Evolutionary conservation across 1,140 invertebrate genomes (phyloP), one percentile per base, ranked within the genome.

Genomic region (Laodelphax striatellus): DNA sequence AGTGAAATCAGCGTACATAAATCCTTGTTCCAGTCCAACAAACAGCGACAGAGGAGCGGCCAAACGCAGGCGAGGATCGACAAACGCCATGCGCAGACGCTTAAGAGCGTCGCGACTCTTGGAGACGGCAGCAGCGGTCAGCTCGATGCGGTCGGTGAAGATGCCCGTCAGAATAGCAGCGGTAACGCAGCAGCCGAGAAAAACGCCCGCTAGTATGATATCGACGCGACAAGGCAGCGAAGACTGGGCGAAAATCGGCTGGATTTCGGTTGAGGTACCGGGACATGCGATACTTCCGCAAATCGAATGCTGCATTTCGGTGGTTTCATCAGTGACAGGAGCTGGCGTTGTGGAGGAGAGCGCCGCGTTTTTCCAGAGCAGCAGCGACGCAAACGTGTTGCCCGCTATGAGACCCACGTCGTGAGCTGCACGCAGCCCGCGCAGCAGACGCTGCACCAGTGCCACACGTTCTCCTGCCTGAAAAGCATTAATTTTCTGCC

Each of bases 21-120:
- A 86, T 62, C 82, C 84, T 69, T 86, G 84, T 69, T 86, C 84
- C 42, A 86, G 70, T 24, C 85, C 85, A 58, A 86, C 85, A 65
- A 86, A 87, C 11, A 86, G 70, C 0, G 82, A 81, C 62, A 86
- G 76, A 0, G 84, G 83, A 0, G 79, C 79, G 2, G 80, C 79
- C 17, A 86, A 71, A 62, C 81, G 75, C 13, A 85, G 69, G 44
- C 80, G 76, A 0, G 75, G 73, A 63, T 79, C 76, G 44, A 75
- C 73, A 63, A 79, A 76, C 1, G 75, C 71, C 22, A 61, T 58
- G 57, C 70, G 71, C 0, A 77, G 11, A 24, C 73, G 72, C 53
- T 75, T 72, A 6, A 75, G 59, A 16, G 60, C 55, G 43, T 54
- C 31, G 46, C 55, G 53, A 34, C 55, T 57, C 17, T 58, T 58